Conservation (phyloP, 2,797 vertebrate genomes). For the Iguana delicatissima region DNA sequence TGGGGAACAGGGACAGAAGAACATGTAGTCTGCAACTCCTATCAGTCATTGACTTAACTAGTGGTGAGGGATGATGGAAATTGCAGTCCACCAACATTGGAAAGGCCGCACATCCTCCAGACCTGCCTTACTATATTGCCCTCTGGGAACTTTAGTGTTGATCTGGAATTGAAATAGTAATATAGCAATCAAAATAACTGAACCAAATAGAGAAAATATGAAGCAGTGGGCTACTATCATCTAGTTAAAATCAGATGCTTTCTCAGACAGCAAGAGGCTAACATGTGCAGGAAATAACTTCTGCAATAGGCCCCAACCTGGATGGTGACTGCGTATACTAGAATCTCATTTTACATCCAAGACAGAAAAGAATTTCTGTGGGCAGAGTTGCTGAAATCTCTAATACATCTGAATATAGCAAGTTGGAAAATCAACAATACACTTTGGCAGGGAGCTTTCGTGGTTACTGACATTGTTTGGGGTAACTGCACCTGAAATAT, state of each 20-base stretch:
- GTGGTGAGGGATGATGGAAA: neutral
- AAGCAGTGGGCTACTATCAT: neutral
- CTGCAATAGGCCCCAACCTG: neutral
- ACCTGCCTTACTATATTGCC: neutral
- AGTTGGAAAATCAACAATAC: neutral
- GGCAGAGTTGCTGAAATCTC: neutral
- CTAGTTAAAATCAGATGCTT: neutral
- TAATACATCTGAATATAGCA: neutral
- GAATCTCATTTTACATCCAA: neutral
- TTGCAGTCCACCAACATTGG: neutral
- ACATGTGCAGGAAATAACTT: neutral
- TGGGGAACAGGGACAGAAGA: neutral
- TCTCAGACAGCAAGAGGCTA: neutral
- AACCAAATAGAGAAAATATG: neutral
- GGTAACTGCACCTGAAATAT: constrained; percentile 37
- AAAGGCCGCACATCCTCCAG: neutral
- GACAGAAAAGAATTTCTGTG: neutral
- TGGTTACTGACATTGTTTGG: constrained; percentile 59
- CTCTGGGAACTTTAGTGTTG: neutral
- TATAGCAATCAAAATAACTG: neutral
- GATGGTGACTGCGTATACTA: neutral
- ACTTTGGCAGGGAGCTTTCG: constrained; percentile 46
- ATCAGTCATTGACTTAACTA: neutral
- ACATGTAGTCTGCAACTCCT: neutral
- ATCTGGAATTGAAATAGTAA: neutral